A percentile compares a stretch with the other conserved stretches of the same genome.
phyloP scores from a whole-genome alignment of 2,888 invertebrate species.

The Nipponacmea schrenckii region DNA sequence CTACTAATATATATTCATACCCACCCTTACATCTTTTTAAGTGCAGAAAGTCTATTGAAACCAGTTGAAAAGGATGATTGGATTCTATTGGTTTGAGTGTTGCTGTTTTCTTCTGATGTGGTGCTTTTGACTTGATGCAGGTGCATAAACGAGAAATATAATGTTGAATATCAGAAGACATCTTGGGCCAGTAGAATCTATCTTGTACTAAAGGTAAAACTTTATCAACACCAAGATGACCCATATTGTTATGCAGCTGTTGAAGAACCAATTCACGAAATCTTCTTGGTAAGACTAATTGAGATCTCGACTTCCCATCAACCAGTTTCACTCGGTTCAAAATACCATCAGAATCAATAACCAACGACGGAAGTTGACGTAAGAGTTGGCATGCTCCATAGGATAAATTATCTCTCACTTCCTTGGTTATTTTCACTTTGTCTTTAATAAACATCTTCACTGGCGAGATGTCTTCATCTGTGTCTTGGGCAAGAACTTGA shows the following conservation, averaged over 20 bases:
- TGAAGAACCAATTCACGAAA: conserved; percentile 9
- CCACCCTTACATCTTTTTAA: too few species aligned
- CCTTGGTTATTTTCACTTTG: background rate
- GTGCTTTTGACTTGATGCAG: too few species aligned
- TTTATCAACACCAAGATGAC: too few species aligned
- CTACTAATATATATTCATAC: too few species aligned
- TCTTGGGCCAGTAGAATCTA: too few species aligned
- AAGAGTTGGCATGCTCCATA: conserved; percentile 5
- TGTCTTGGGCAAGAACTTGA: background rate
- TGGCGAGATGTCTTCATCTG: conserved; percentile 10
- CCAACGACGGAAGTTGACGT: conserved; percentile 12
- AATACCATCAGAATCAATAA: background rate
- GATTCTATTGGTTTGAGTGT: too few species aligned
- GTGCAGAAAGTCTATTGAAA: too few species aligned
- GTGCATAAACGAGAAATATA: too few species aligned
- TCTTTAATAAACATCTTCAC: conserved; percentile 3
- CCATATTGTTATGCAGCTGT: conserved; percentile 22
- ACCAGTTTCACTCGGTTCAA: background rate
- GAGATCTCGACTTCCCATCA: background rate
- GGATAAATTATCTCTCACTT: background rate
- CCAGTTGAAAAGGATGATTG: too few species aligned
- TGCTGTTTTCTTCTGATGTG: too few species aligned
- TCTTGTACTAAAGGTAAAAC: too few species aligned
- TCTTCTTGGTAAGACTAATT: conserved; percentile 22
- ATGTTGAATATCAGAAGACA: too few species aligned